Evolutionary conservation across 1,140 invertebrate species (phyloP).

Genomic region (Prorops nasuta): DNA sequence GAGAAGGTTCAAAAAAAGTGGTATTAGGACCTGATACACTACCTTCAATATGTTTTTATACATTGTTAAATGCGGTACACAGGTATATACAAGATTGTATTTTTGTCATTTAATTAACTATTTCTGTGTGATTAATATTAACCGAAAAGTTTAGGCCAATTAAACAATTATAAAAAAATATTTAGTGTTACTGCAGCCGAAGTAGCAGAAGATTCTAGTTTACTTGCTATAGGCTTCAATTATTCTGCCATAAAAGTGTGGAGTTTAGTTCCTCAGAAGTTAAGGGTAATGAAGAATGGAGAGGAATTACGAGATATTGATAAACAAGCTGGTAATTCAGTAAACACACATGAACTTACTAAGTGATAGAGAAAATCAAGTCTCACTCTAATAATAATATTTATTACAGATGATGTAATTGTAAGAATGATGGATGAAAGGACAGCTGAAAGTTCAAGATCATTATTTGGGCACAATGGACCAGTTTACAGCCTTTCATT

Average conservation of each 20-base stretch:
- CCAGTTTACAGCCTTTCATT: constrained; percentile 89
- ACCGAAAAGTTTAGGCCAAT: background rate
- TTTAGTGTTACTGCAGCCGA: constrained; percentile 73
- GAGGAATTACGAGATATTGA: constrained; percentile 86
- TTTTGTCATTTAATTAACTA: constrained; percentile 1
- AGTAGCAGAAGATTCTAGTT: constrained; percentile 90
- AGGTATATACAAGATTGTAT: constrained; percentile 50
- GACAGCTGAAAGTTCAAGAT: constrained; percentile 74
- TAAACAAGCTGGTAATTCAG: constrained; percentile 75
- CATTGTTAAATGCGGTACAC: constrained; percentile 82
- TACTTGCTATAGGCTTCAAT: constrained; percentile 87
- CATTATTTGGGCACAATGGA: constrained; percentile 84
- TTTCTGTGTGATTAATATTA: constrained; percentile 8
- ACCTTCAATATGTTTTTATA: constrained; percentile 97
- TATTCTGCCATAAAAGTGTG: constrained; percentile 89
- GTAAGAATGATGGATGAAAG: constrained; percentile 95
- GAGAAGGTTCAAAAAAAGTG: constrained; percentile 85
- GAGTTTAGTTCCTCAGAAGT: constrained; percentile 82
- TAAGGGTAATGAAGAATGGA: constrained; percentile 83
- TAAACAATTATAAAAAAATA: background rate
- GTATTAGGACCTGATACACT: constrained; percentile 78
- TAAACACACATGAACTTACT: background rate
- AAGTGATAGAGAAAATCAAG: background rate
- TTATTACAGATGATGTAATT: constrained; percentile 76
- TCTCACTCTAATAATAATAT: constrained; percentile 4